A percentile compares a stretch with the other conserved stretches of the same genome.
phyloP scores from a whole-genome alignment of 1,140 invertebrate genomes.

The Propsilocerus akamusi region DNA sequence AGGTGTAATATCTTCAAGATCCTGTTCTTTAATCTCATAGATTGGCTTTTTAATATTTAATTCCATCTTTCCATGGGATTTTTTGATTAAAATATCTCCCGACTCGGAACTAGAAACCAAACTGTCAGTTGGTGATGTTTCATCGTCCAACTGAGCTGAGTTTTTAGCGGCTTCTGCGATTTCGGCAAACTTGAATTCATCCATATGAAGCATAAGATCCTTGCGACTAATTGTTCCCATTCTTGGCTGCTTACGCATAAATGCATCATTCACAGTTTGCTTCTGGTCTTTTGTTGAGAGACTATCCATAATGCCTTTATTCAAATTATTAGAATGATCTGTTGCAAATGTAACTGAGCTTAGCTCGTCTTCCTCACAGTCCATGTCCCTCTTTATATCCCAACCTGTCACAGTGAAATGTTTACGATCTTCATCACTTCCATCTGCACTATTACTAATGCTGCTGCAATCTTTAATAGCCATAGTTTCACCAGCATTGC shows the following conservation, averaged over 20 bases:
- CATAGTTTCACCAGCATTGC: constrained; percentile 41
- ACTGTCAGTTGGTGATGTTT: constrained; percentile 62
- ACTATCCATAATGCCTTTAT: not conserved
- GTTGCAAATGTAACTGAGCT: constrained; percentile 4
- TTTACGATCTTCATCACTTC: constrained; percentile 29
- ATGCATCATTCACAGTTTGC: constrained; percentile 15
- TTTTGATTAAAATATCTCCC: constrained; percentile 29
- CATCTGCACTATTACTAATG: constrained; percentile 29
- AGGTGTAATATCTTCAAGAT: constrained; percentile 21
- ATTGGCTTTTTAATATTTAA: too few species aligned
- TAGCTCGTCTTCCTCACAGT: constrained; percentile 9
- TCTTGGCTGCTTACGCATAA: constrained; percentile 21
- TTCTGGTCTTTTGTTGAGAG: constrained; percentile 12
- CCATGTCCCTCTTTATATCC: constrained; percentile 9
- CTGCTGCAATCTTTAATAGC: constrained; percentile 35
- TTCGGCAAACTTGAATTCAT: constrained; percentile 57
- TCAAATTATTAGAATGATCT: constrained; percentile 2
- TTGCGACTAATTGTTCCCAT: constrained; percentile 20
- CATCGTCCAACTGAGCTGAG: constrained; percentile 45
- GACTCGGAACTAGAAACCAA: constrained; percentile 49
- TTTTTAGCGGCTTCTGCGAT: constrained; percentile 47
- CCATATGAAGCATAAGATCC: constrained; percentile 24
- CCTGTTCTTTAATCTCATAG: constrained; percentile 21
- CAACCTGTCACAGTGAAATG: not conserved
- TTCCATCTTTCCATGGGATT: constrained; percentile 24